A percentile compares a stretch with the other conserved stretches of the same genome.
Evolutionary conservation across 2,113 vertebrate species (phyloP).

Genomic region (Crotalus horridus): DNA sequence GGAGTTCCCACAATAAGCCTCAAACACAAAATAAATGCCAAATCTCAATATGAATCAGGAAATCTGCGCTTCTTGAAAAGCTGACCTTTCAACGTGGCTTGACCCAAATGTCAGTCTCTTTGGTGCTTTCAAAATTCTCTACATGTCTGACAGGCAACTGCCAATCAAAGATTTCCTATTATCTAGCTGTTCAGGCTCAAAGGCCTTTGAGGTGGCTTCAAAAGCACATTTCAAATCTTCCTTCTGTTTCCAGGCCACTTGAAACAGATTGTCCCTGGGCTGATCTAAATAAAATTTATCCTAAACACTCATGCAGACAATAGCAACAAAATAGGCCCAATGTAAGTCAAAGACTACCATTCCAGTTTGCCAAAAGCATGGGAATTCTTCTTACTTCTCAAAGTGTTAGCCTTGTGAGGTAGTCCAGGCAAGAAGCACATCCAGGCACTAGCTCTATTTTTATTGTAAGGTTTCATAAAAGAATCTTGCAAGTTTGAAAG

Average conservation of each 20-base stretch:
- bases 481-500: background rate
- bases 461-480: background rate
- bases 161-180: background rate
- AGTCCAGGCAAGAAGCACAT: background rate
- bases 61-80: background rate
- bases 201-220: background rate
- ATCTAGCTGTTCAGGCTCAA: background rate
- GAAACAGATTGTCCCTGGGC: background rate
- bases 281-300: background rate
- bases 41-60: conserved; percentile 2
- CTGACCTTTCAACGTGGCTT: conserved; percentile 7
- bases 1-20: conserved; percentile 1
- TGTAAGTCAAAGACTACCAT: background rate
- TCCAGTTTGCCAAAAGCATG: background rate
- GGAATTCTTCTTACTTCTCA: background rate
- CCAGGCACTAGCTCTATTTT: background rate
- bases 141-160: background rate
- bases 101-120: conserved; percentile 9
- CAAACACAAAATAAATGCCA: conserved; percentile 4
- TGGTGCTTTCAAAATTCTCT: background rate
- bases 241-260: background rate
- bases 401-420: background rate
- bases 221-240: background rate
- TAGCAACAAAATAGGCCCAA: background rate
- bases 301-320: background rate